These are phyloP conservation scores for Myocastor coypus DNA, from an alignment of 2,113 vertebrate species.

Conservation along the genomic window DNA sequence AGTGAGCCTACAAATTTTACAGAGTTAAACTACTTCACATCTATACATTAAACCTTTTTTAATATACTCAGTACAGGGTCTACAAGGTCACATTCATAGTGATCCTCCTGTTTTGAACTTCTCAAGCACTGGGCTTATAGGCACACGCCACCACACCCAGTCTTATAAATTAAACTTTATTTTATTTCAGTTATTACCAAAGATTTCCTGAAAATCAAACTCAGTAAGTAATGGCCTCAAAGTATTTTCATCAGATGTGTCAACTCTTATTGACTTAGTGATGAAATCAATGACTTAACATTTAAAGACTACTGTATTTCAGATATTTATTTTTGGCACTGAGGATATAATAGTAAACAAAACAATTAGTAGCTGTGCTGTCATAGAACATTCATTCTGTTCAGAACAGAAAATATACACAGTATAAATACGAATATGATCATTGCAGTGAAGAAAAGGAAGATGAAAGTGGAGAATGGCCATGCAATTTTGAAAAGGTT, in stretches of 20 bases:
- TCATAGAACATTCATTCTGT: conserved; percentile 3
- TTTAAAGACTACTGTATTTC: neutral
- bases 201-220: conserved; percentile 46
- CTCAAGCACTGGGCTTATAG: no score
- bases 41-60: conserved; percentile 11
- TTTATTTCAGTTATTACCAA: conserved; percentile 18
- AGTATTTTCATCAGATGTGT: neutral
- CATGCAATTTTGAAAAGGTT: conserved; percentile 7
- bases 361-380: conserved; percentile 47
- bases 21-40: conserved; percentile 39
- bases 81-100: no score
- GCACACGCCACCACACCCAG: no score
- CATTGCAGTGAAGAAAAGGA: conserved; percentile 31
- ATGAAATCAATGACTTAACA: conserved; percentile 16
- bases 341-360: neutral
- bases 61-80: no score
- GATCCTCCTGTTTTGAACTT: no score
- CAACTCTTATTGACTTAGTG: neutral
- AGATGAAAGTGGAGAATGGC: neutral
- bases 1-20: neutral
- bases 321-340: conserved; percentile 25
- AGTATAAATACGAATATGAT: neutral
- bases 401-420: conserved; percentile 31
- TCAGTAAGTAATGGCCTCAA: neutral
- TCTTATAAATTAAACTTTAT: neutral